phyloP scores from a whole-genome alignment of 2,797 vertebrate genomes.

The Balearica regulorum region DNA sequence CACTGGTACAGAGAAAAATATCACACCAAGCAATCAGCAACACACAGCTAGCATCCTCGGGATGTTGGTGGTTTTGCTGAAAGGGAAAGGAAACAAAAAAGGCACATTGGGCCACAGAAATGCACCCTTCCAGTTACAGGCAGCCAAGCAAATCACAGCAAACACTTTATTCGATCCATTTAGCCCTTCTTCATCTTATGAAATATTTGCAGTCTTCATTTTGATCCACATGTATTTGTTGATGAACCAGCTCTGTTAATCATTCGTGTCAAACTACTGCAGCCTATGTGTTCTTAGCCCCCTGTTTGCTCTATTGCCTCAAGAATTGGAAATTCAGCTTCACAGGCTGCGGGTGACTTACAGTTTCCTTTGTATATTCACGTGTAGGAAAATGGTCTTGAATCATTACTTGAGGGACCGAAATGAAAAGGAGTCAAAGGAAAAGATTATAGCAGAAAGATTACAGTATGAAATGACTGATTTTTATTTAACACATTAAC shows the following conservation, averaged over 20 bases:
- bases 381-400: neutral
- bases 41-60: neutral
- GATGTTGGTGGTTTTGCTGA: neutral
- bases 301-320: neutral
- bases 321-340: neutral
- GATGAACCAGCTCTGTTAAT: neutral
- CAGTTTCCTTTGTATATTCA: neutral
- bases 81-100: neutral
- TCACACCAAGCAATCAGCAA: neutral
- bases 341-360: neutral
- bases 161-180: neutral
- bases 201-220: neutral
- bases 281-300: neutral
- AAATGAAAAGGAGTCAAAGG: neutral
- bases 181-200: neutral
- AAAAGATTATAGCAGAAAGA: neutral
- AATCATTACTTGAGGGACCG: neutral
- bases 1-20: neutral
- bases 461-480: neutral
- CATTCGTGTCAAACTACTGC: neutral
- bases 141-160: neutral
- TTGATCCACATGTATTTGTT: neutral
- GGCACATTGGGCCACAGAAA: neutral
- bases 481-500: slow-evolving; percentile 54
- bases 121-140: neutral